Evolutionary conservation across 1,140 invertebrate species (phyloP).

Genomic region (Melanaphis sacchari): DNA sequence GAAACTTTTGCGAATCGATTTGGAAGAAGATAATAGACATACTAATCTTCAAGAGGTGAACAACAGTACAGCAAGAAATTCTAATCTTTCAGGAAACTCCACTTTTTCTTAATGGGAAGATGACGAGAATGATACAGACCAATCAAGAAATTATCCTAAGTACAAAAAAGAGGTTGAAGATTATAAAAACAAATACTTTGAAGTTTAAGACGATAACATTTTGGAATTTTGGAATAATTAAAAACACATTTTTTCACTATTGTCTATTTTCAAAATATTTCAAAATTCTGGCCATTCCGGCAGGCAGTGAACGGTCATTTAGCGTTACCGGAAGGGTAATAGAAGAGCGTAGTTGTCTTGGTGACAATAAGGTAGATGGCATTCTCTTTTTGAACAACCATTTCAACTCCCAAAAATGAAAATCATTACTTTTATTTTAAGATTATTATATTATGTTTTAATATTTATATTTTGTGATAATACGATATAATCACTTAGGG

Average conservation of each 20-base stretch:
- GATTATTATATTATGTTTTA: no score
- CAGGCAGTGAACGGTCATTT: neutral
- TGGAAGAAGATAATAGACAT: neutral
- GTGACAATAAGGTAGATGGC: no score
- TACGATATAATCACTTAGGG: no score
- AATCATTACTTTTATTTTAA: no score
- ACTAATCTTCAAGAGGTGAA: neutral
- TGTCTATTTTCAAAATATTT: neutral
- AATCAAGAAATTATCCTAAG: neutral
- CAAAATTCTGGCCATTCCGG: neutral
- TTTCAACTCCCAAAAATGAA: no score
- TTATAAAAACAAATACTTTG: neutral
- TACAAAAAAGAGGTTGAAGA: neutral
- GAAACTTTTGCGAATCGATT: neutral
- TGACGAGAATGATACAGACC: neutral
- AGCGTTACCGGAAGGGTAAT: constrained; percentile 25
- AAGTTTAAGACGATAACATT: neutral
- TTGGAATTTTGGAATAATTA: constrained; percentile 7
- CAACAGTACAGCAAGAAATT: neutral
- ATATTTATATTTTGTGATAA: no score
- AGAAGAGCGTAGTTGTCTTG: neutral
- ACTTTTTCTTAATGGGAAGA: constrained; percentile 16
- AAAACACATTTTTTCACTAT: neutral
- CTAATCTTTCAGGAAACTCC: neutral
- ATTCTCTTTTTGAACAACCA: no score